Evolutionary conservation across 2,888 invertebrate genomes (phyloP), one percentile per base, ranked within the genome.

Genomic region (Drosophila cracens): DNA sequence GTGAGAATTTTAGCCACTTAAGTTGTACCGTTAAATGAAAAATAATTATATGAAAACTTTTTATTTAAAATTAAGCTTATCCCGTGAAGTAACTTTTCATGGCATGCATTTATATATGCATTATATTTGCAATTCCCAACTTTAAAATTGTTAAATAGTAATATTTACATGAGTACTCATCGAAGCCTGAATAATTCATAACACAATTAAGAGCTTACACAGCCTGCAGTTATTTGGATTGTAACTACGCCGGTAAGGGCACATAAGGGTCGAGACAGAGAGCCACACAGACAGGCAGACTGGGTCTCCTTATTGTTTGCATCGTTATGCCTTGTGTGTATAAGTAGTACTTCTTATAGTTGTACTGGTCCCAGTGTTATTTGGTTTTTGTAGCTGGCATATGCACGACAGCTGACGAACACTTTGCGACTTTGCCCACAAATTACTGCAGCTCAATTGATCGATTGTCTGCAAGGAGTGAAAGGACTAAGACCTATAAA

Each of bases 381-480:
- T 66, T 78, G 68, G 34, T 62, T 60, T 63, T 65, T 57, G 60
- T 48, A 59, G 48, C 40, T 67, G 61, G 67, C 69, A 68, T 74
- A 67, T 88, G 86, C 71, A 74, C 58, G 71, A 77, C 81, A 85
- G 70, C 70, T 90, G 89, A 79, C 69, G 76, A 74, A 74, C 89
- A 87, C 79, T 83, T 76, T 85, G 83, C 76, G 82, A 77, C 80
- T 72, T 72, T 80, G 74, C 85, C 89, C 89, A 80, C 89, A 87
- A 87, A 87, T 90, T 89, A 87, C 89, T 89, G 89, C 87, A 82
- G 87, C 87, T 82, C 84, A 89, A 86, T 86, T 86, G 85, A 86
- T 90, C 85, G 85, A 90, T 86, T 86, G 85, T 83, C 79, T 74
- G 86, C 53, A 60, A 67, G 72, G 58, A 83, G 73, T 56, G 77